Evolutionary conservation across 2,888 invertebrate species (phyloP).

Genomic region (Synergus itoensis): DNA sequence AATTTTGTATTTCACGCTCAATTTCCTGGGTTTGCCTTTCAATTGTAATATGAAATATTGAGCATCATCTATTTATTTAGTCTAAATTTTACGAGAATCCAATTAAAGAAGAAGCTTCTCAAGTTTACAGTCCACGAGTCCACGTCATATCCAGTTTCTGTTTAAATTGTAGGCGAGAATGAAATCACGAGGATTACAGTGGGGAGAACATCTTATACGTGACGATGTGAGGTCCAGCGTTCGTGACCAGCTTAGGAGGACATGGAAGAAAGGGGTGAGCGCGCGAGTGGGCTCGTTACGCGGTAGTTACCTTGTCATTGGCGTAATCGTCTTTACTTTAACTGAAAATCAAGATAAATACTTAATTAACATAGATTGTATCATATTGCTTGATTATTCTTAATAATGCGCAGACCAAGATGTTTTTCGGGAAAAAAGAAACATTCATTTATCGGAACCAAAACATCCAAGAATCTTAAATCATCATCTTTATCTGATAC

Average conservation of each 20-base stretch:
- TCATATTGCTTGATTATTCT: not conserved
- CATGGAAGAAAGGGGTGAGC: slow-evolving; percentile 56
- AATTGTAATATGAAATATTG: not conserved
- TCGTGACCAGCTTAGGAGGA: slow-evolving; percentile 66
- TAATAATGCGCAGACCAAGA: not conserved
- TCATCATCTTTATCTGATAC: too few species aligned
- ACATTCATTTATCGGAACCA: not conserved
- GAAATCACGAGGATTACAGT: slow-evolving; percentile 41
- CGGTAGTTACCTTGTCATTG: slow-evolving; percentile 69
- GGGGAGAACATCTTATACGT: slow-evolving; percentile 52
- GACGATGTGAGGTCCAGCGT: slow-evolving; percentile 68
- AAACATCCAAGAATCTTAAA: not conserved
- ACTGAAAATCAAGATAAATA: slow-evolving; percentile 19
- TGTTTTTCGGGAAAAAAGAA: not conserved
- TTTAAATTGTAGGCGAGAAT: slow-evolving; percentile 10
- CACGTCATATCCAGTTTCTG: not conserved
- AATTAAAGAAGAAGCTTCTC: not conserved
- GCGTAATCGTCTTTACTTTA: slow-evolving; percentile 57
- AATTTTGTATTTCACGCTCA: slow-evolving; percentile 19
- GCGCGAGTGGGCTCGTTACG: slow-evolving; percentile 69
- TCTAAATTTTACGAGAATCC: not conserved
- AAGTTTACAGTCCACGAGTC: not conserved
- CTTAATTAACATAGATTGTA: slow-evolving; percentile 17
- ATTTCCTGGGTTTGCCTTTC: slow-evolving; percentile 16
- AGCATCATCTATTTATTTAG: not conserved